These are phyloP conservation scores for Acheta domesticus DNA, from an alignment of 2,888 invertebrate species.

Conservation along the genomic window DNA sequence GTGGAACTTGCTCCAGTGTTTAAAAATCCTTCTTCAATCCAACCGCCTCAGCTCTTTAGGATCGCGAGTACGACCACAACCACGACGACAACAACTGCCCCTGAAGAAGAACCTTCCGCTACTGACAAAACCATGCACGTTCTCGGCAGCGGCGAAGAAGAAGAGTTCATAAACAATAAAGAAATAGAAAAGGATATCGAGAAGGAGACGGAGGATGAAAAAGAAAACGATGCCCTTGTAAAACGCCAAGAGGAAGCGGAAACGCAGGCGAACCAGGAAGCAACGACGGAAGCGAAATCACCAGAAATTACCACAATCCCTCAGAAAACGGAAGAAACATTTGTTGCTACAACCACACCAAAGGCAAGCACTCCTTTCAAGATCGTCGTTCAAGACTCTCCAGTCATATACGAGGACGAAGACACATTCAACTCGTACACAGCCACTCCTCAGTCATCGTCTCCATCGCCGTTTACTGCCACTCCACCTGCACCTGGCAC, in stretches of 20 bases:
- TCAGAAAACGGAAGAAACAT: not conserved
- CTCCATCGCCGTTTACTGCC: not conserved
- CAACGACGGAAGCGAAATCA: not conserved
- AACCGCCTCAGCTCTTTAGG: not conserved
- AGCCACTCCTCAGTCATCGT: not conserved
- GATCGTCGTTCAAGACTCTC: not conserved
- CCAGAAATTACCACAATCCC: not conserved
- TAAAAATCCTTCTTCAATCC: not conserved
- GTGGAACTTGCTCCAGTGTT: not conserved
- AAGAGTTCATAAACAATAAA: not conserved
- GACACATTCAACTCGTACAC: not conserved
- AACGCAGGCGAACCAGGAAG: not conserved
- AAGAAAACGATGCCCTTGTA: not conserved
- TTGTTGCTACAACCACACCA: not conserved
- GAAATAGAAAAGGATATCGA: conserved; percentile 1
- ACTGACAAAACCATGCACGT: not conserved
- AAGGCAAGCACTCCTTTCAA: not conserved
- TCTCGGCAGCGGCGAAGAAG: not conserved
- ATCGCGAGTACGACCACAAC: not conserved
- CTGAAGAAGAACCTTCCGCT: not conserved
- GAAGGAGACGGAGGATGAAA: not conserved
- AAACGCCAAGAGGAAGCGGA: not conserved
- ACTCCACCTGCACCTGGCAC: not conserved
- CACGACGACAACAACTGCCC: not conserved
- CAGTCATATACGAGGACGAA: not conserved